Evolutionary conservation across 2,888 invertebrate species (phyloP).

Genomic region (Sarcophaga caerulescens): DNA sequence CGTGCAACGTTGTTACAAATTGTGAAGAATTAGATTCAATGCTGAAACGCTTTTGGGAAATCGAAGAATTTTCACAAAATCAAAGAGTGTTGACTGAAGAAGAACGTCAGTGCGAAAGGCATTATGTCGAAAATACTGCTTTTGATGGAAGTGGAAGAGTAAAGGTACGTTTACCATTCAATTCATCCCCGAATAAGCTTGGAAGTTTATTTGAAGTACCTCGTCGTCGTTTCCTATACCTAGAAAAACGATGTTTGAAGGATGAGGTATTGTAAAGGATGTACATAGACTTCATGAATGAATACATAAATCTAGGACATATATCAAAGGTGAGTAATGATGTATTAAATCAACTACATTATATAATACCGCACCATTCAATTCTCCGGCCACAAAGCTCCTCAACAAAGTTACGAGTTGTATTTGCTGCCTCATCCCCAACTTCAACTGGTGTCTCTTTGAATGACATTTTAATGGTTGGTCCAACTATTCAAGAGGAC

Average conservation of each 20-base stretch:
- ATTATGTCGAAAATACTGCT: slow-evolving; percentile 8
- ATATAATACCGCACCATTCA: slow-evolving; percentile 50
- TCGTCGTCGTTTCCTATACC: slow-evolving; percentile 25
- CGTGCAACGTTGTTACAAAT: too few relatives aligned
- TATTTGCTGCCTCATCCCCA: too few relatives aligned
- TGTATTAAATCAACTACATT: not conserved
- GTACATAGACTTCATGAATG: slow-evolving; percentile 42
- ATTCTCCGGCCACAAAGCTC: too few relatives aligned
- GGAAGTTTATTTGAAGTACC: slow-evolving; percentile 45
- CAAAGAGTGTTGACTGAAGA: not conserved
- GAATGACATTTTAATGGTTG: too few relatives aligned
- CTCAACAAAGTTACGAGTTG: too few relatives aligned
- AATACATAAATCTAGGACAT: slow-evolving; percentile 24
- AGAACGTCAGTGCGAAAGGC: slow-evolving; percentile 9
- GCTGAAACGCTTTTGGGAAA: too few relatives aligned
- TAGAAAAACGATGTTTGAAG: slow-evolving; percentile 34
- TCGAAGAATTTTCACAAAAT: not conserved
- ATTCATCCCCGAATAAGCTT: not conserved
- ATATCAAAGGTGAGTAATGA: slow-evolving; percentile 1
- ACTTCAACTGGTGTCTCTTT: too few relatives aligned
- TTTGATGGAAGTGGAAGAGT: slow-evolving; percentile 1
- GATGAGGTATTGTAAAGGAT: slow-evolving; percentile 18
- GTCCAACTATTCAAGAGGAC: too few relatives aligned
- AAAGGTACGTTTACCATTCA: slow-evolving; percentile 28
- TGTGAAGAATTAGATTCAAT: too few relatives aligned